A percentile compares a stretch with the other conserved stretches of the same genome.
Conservation (phyloP, 2,113 vertebrate genomes). For the Felis chaus region DNA sequence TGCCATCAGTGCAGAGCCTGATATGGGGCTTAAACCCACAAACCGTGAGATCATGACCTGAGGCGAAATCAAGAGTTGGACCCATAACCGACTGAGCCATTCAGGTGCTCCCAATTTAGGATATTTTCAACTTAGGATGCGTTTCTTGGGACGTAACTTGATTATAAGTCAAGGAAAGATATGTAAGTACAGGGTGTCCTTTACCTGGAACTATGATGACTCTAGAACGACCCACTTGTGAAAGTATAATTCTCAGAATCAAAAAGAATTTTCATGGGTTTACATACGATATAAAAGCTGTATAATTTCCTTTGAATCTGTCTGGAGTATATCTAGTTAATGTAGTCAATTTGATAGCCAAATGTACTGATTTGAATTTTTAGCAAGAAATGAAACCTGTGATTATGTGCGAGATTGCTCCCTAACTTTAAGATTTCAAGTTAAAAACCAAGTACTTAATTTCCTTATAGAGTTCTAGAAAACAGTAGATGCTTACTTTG, state of each 20-base stretch:
- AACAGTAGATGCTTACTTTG: background rate
- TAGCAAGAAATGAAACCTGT: background rate
- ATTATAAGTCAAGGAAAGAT: background rate
- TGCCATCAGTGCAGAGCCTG: no score
- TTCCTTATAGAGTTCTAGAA: constrained; percentile 45
- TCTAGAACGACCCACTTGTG: background rate
- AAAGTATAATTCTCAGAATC: constrained; percentile 11
- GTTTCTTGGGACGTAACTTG: background rate
- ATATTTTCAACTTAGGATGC: background rate
- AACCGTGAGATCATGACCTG: no score
- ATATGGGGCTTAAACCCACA: no score
- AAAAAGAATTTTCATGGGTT: background rate
- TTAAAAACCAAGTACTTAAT: constrained; percentile 31
- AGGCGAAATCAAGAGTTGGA: no score
- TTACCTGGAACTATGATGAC: background rate
- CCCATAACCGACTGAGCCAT: no score
- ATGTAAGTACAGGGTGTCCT: background rate
- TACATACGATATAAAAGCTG: background rate
- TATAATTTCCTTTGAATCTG: background rate
- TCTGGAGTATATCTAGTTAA: constrained; percentile 9
- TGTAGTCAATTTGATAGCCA: background rate
- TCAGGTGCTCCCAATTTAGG: background rate
- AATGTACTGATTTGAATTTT: background rate
- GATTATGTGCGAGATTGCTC: background rate
- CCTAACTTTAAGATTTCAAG: constrained; percentile 40